These are phyloP conservation scores for Hemaris fuciformis DNA, from an alignment of 2,888 invertebrate genomes.

Conservation along the genomic window DNA sequence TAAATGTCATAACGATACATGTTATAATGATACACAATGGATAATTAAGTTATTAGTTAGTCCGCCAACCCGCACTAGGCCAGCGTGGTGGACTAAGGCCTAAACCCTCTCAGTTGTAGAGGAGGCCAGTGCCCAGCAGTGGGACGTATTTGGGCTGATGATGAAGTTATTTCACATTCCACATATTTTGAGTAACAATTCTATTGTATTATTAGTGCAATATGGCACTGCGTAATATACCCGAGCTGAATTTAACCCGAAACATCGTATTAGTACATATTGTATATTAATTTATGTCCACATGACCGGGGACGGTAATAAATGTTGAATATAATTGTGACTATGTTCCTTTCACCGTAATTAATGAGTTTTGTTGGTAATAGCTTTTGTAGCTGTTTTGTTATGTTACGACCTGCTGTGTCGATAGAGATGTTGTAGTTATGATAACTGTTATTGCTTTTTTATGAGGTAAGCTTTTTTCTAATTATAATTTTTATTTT, in stretches of 20 bases:
- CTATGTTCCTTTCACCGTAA: constrained; percentile 6
- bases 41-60: too few species aligned
- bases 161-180: too few species aligned
- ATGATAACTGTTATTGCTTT: too few species aligned
- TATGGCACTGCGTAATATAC: neutral
- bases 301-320: constrained; percentile 2
- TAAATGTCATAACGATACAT: too few species aligned
- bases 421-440: neutral
- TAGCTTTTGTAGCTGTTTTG: neutral
- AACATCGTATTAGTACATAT: neutral
- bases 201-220: neutral
- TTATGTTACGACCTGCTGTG: neutral
- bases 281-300: neutral
- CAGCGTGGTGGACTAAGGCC: too few species aligned
- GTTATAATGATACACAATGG: too few species aligned
- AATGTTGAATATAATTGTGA: constrained; percentile 9
- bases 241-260: neutral
- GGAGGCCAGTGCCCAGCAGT: too few species aligned
- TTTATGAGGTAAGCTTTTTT: neutral
- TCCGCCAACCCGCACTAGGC: too few species aligned
- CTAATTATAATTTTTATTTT: too few species aligned
- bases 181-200: too few species aligned
- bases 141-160: too few species aligned
- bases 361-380: constrained; percentile 6
- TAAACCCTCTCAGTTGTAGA: too few species aligned